These are phyloP conservation scores for Arenaria interpres DNA, from an alignment of 2,113 vertebrate species.

Conservation along the genomic window DNA sequence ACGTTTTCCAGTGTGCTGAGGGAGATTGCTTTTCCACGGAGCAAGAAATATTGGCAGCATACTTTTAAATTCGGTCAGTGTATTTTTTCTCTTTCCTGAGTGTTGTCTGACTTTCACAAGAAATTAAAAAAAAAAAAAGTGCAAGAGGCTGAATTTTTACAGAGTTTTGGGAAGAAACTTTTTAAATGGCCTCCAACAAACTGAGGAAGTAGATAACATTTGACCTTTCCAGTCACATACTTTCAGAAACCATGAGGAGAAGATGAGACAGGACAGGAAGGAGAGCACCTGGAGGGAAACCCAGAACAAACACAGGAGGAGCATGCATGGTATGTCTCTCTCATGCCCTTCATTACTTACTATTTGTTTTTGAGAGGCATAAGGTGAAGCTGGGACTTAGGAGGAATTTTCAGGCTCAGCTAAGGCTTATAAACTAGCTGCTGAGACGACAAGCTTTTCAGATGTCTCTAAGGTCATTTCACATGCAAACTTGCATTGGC, in stretches of 20 bases:
- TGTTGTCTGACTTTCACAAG: neutral
- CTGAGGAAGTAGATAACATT: neutral
- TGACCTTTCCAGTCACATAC: neutral
- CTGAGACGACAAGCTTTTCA: neutral
- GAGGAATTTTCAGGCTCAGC: neutral
- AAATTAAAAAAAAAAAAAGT: neutral
- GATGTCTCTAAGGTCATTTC: neutral
- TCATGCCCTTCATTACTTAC: neutral
- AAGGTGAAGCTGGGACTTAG: neutral
- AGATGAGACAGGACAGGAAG: neutral
- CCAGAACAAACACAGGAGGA: neutral
- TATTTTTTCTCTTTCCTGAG: neutral
- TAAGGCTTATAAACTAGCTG: neutral
- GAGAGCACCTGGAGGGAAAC: neutral
- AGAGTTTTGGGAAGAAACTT: neutral
- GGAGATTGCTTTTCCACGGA: neutral
- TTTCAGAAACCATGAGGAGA: neutral
- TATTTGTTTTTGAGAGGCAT: slow-evolving; percentile 4
- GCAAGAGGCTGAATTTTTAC: neutral
- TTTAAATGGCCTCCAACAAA: neutral
- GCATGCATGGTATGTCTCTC: neutral
- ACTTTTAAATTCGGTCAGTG: neutral
- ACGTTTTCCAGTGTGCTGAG: neutral
- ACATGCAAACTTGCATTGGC: neutral
- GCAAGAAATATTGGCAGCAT: neutral